Percentiles rank a stretch among this genome's conserved stretches.
Evolutionary conservation across 2,113 vertebrate species (phyloP).

Genomic region (Fregetta grallaria): DNA sequence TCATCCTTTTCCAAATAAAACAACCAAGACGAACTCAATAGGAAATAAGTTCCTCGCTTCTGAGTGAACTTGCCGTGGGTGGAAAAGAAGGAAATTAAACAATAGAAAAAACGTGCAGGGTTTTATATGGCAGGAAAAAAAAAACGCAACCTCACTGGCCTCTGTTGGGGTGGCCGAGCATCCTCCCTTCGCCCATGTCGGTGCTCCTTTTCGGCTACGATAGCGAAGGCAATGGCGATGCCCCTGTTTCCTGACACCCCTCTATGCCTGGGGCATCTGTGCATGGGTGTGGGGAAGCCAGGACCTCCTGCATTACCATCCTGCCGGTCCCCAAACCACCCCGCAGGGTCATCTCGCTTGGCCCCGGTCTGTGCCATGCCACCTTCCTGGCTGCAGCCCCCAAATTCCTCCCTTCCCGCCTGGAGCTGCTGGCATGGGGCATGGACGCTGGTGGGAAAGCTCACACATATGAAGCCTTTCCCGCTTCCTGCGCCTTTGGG

Average conservation of each 20-base stretch:
- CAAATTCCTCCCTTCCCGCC: neutral
- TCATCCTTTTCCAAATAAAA: slow-evolving; percentile 54
- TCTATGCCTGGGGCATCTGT: accelerated
- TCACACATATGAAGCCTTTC: neutral
- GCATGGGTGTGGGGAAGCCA: neutral
- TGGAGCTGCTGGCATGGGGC: accelerated
- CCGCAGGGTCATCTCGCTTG: accelerated
- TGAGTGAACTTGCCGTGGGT: slow-evolving; percentile 40
- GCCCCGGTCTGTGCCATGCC: accelerated
- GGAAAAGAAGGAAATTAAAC: slow-evolving; percentile 69
- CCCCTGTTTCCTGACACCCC: accelerated
- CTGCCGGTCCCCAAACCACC: neutral
- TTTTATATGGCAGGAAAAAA: neutral
- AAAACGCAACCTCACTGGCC: neutral
- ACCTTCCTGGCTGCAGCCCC: neutral
- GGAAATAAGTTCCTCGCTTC: slow-evolving; percentile 59
- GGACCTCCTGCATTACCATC: accelerated
- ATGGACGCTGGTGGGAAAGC: accelerated
- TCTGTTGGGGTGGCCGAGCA: neutral
- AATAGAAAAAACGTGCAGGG: neutral
- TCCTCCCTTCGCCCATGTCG: neutral
- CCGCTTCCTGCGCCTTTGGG: neutral
- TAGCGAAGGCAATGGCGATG: accelerated
- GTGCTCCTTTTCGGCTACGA: neutral
- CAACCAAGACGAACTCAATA: slow-evolving; percentile 31